phyloP scores from a whole-genome alignment of 2,888 invertebrate species.

The Acheta domesticus region DNA sequence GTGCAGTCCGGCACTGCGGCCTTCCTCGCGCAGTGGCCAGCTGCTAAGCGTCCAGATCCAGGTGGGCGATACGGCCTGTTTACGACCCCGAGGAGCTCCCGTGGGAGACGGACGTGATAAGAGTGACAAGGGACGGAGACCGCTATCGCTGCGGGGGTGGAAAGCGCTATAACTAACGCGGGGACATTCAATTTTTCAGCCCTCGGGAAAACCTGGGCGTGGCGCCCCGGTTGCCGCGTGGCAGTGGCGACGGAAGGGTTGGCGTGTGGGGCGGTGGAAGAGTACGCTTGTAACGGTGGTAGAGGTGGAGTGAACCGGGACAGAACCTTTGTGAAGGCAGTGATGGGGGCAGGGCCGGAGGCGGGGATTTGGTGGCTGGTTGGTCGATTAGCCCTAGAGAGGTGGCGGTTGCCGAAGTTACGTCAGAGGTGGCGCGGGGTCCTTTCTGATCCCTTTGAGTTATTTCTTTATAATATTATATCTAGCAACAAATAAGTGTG shows the following conservation, averaged over 20 bases:
- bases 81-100: not conserved
- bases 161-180: not conserved
- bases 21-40: not conserved
- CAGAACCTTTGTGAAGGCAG: too few relatives aligned
- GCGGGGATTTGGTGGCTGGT: too few relatives aligned
- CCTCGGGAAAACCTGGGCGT: not conserved
- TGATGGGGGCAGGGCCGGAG: too few relatives aligned
- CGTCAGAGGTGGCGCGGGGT: too few relatives aligned
- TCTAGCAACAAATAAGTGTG: too few relatives aligned
- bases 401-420: too few relatives aligned
- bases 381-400: too few relatives aligned
- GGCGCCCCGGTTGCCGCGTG: not conserved
- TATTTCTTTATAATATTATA: too few relatives aligned
- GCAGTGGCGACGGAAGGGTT: not conserved
- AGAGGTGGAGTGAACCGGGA: too few relatives aligned
- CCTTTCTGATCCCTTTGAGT: too few relatives aligned
- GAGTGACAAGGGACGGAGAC: not conserved
- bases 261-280: not conserved
- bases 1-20: too few relatives aligned
- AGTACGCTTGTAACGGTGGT: not conserved
- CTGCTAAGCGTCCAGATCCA: not conserved
- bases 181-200: constrained; percentile 1
- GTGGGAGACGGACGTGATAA: not conserved
- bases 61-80: not conserved
- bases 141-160: not conserved